Base-by-base conservation (phyloP, 1,140 invertebrate species). In the Trichonephila clavata region DNA sequence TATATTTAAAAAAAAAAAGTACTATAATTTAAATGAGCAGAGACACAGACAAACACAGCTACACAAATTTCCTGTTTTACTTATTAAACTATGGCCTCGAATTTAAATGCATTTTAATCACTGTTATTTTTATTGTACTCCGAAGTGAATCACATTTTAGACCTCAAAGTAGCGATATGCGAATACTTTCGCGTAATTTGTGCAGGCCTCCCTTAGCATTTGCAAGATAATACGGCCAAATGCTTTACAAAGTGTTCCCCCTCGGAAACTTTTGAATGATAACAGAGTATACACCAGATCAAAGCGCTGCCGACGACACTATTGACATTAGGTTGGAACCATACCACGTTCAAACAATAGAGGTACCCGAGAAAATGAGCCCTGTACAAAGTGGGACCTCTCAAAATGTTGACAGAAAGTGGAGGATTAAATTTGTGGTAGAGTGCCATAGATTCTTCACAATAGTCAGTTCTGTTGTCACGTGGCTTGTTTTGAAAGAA, bases 381-480 rank as follows among this genome's bases (percentile, higher is more conserved):
- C 57, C 50, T 21, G 68, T 60, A 90, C 88, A 90, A 90, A 77
- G 88, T 80, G 65, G 71, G 24, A 43, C n/a, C 71, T 60, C 71
- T 90, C 71, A 80, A 43, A 90, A 59, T 57, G 43, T 90, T 90
- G 88, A 90, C 88, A 90, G 71, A 77, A 77, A 77, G 32, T 18
- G 71, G 27, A 39, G 68, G 88, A 90, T 90, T 80, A 90, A 90
- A 90, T 90, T 90, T 90, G 88, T 27, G 43, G 88, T 77, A 27
- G 88, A 57, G 68, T 27, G 86, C 50, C 20, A 59, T 83, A 83
- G 21, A 83, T 83, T 83, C 71, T 77, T 77, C 71, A 77, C 71
- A 50, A 50, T 50, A 50, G 50, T 50, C 21, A 16, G 32, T 4
- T 18, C 71, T 77, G 4, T 77, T 77, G 71, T 77, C 71, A 77